phyloP scores from a whole-genome alignment of 2,888 invertebrate genomes.

The Melieria omissa region DNA sequence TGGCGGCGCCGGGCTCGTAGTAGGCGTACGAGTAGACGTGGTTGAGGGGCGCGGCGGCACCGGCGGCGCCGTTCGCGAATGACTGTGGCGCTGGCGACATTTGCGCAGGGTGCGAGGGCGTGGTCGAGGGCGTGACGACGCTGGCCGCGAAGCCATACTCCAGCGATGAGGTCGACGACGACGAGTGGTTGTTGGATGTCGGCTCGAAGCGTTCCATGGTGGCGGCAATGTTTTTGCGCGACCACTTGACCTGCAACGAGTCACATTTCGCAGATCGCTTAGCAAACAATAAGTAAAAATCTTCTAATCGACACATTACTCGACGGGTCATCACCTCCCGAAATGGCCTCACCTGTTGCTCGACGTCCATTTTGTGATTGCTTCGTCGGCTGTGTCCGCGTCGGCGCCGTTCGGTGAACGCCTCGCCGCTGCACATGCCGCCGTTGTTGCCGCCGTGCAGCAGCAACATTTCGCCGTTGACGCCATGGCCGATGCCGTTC shows the following conservation, averaged over 20 bases:
- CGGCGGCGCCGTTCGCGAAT: constrained; percentile 40
- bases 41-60: constrained; percentile 52
- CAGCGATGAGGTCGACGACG: constrained; percentile 58
- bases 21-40: constrained; percentile 86
- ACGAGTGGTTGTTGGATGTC: constrained; percentile 56
- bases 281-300: neutral
- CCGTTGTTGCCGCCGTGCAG: constrained; percentile 49
- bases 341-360: constrained; percentile 59
- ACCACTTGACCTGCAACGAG: constrained; percentile 69
- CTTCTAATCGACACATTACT: no score
- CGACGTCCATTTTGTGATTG: constrained; percentile 65
- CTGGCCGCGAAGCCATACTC: constrained; percentile 64
- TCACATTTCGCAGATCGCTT: neutral
- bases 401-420: constrained; percentile 62
- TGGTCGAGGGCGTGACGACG: constrained; percentile 60
- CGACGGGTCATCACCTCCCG: no score
- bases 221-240: constrained; percentile 73
- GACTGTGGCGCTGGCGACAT: constrained; percentile 44
- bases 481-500: constrained; percentile 53
- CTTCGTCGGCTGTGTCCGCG: constrained; percentile 63
- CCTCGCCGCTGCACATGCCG: constrained; percentile 50
- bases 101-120: constrained; percentile 53
- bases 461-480: constrained; percentile 53
- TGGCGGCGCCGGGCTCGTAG: constrained; percentile 77
- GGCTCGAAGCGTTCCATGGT: constrained; percentile 76